Percentiles rank a stretch among this genome's conserved stretches.
phyloP scores from a whole-genome alignment of 2,113 vertebrate species.

The Pongo pygmaeus region DNA sequence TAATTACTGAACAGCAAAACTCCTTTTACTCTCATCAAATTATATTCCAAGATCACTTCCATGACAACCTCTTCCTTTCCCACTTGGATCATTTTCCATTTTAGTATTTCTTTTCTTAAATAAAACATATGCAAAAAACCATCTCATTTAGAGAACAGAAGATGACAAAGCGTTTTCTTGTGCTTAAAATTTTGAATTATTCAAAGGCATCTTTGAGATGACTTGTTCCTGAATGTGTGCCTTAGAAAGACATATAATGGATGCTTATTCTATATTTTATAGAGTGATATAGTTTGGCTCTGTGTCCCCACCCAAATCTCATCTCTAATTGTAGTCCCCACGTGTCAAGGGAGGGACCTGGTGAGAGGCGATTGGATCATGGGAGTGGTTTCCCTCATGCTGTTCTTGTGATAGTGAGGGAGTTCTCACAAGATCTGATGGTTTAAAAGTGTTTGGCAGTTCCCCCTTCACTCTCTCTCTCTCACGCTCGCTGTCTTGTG shows the following conservation, averaged over 20 bases:
- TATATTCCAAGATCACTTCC: constrained; percentile 12
- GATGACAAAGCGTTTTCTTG: neutral
- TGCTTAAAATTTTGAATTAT: constrained; percentile 17
- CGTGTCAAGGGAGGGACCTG: no score
- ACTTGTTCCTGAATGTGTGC: neutral
- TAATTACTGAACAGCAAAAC: constrained; percentile 12
- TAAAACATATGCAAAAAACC: constrained; percentile 49
- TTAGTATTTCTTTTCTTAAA: constrained; percentile 44
- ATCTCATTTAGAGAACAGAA: constrained; percentile 9
- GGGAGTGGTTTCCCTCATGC: no score
- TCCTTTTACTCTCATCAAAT: constrained; percentile 11
- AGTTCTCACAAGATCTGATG: no score
- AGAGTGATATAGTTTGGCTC: neutral
- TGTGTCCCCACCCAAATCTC: no score
- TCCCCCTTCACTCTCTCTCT: no score
- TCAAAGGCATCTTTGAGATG: constrained; percentile 22
- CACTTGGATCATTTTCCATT: constrained; percentile 25
- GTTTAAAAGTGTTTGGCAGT: no score
- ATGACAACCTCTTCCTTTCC: constrained; percentile 6
- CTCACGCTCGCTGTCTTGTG: no score
- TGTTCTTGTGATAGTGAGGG: no score
- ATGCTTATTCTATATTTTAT: neutral
- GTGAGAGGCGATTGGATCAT: no score
- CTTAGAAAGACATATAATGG: neutral
- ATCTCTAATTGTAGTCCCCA: no score